phyloP scores from a whole-genome alignment of 1,140 invertebrate genomes.

The Leptoteleia sp. region DNA sequence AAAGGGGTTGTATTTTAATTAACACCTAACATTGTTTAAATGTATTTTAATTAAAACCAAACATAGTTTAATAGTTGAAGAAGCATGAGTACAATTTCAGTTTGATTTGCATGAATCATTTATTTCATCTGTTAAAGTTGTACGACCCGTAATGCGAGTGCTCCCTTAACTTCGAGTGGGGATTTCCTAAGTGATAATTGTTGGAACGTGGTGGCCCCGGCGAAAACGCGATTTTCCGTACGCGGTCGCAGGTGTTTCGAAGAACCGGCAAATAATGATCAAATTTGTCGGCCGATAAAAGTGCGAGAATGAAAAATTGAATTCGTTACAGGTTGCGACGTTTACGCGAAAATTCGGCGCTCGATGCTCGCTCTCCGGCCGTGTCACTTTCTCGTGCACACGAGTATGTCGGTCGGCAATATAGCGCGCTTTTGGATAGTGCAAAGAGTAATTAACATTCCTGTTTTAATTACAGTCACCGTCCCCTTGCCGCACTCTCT shows the following conservation, averaged over 20 bases:
- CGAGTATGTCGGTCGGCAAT: conserved; percentile 68
- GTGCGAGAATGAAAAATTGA: conserved; percentile 47
- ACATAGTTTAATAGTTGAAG: too few relatives aligned
- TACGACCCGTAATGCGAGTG: too few relatives aligned
- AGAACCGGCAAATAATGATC: neutral
- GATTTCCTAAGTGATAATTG: conserved; percentile 55
- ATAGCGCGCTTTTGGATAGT: conserved; percentile 78
- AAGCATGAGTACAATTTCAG: too few relatives aligned
- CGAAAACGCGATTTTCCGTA: conserved; percentile 45
- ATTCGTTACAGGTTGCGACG: conserved; percentile 30
- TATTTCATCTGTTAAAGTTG: too few relatives aligned
- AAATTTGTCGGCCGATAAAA: conserved; percentile 13
- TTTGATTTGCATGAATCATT: too few relatives aligned
- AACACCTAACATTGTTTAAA: too few relatives aligned
- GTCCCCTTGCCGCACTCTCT: conserved; percentile 67
- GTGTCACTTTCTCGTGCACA: conserved; percentile 43
- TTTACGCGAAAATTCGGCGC: conserved; percentile 46
- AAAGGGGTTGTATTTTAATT: too few relatives aligned
- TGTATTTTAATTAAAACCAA: too few relatives aligned
- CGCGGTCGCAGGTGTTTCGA: too few relatives aligned
- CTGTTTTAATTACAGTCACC: conserved; percentile 79
- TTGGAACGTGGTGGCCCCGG: conserved; percentile 16
- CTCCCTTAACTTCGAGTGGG: conserved; percentile 38
- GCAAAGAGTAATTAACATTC: conserved; percentile 81
- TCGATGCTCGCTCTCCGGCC: conserved; percentile 21